phyloP scores from a whole-genome alignment of 92 coral and sea anemone genomes.

The Micromussa lordhowensis region DNA sequence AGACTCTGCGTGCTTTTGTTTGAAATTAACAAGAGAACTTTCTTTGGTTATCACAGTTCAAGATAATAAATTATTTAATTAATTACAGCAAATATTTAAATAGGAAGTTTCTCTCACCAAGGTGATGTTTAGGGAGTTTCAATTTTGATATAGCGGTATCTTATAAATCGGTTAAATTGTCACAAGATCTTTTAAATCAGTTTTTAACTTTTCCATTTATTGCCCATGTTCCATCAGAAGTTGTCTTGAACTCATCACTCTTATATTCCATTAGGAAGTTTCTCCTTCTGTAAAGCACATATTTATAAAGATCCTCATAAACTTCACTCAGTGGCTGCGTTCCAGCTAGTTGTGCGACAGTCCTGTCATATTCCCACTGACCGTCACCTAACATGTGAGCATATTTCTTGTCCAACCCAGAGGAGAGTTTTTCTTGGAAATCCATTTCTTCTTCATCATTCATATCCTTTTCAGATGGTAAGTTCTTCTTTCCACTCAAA shows the following conservation, averaged over 20 bases:
- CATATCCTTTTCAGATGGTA: constrained; percentile 82
- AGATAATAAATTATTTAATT: too few species aligned
- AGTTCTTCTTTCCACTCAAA: constrained; percentile 55
- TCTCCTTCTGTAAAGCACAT: constrained; percentile 32
- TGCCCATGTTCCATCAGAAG: constrained; percentile 47
- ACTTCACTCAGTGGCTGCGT: constrained; percentile 45
- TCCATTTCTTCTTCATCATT: constrained; percentile 72
- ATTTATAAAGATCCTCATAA: constrained; percentile 60
- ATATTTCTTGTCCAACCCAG: constrained; percentile 62
- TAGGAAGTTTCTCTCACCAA: too few species aligned
- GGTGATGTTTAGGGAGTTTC: too few species aligned
- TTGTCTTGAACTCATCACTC: constrained; percentile 45
- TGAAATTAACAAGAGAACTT: too few species aligned
- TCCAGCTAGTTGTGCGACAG: constrained; percentile 74
- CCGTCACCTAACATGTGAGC: constrained; percentile 75
- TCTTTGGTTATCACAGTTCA: too few species aligned
- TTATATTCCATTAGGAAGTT: constrained; percentile 55
- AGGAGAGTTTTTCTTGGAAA: constrained; percentile 56
- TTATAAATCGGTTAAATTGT: neutral
- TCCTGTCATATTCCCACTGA: constrained; percentile 73
- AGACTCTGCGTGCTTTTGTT: too few species aligned
- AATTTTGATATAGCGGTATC: too few species aligned
- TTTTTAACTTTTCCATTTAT: neutral
- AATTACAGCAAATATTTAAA: too few species aligned
- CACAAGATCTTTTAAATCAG: neutral